Percentiles rank a stretch among this genome's conserved stretches.
phyloP scores from a whole-genome alignment of 2,113 vertebrate genomes.

The Laticauda colubrina region DNA sequence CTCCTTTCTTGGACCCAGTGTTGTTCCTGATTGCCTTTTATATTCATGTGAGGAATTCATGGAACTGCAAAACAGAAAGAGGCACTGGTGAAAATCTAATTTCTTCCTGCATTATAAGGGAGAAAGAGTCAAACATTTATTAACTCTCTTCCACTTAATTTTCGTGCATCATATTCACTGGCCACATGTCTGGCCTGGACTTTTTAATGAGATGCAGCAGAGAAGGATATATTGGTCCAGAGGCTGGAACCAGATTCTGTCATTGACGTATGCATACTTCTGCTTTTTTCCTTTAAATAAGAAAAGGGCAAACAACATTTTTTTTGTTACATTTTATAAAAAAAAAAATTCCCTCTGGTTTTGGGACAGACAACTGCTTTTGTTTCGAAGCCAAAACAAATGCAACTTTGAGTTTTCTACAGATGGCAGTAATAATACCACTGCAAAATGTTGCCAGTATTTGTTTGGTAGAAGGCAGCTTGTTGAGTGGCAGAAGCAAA shows the following conservation, averaged over 20 bases:
- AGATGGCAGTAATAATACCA: no score
- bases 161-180: constrained; percentile 30
- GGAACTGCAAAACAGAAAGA: background rate
- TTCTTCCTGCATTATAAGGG: constrained; percentile 42
- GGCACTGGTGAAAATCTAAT: constrained; percentile 36
- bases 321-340: background rate
- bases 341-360: background rate
- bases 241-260: constrained; percentile 21
- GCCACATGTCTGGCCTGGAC: constrained; percentile 2
- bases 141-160: constrained; percentile 46
- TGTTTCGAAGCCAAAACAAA: background rate
- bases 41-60: background rate
- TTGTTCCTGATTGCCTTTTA: background rate
- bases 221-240: background rate
- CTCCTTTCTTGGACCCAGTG: background rate
- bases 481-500: background rate
- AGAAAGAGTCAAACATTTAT: constrained; percentile 37
- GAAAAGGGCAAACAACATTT: background rate
- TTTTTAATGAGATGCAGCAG: background rate
- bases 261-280: background rate
- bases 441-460: background rate
- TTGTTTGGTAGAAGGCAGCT: background rate
- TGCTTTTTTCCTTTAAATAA: background rate
- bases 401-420: background rate
- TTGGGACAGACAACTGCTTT: background rate